Evolutionary conservation across 2,113 vertebrate genomes (phyloP).

Genomic region (Cinclus mexicanus): DNA sequence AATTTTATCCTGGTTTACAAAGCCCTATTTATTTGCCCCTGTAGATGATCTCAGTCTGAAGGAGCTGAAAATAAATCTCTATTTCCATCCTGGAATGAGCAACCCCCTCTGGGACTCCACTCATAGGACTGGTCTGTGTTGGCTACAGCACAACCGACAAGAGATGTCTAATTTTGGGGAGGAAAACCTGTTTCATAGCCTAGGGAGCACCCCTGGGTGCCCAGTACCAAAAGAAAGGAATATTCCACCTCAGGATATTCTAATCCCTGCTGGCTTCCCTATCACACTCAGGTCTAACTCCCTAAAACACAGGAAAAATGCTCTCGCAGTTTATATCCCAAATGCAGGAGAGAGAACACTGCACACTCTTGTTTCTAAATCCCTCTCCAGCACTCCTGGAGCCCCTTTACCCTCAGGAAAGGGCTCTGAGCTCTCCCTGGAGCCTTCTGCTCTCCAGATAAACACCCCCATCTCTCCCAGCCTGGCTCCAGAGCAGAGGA

Average conservation of each 20-base stretch:
- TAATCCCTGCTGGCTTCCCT: background rate
- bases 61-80: background rate
- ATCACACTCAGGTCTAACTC: background rate
- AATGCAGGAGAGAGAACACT: background rate
- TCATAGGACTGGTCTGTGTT: background rate
- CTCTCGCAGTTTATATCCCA: background rate
- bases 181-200: background rate
- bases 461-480: background rate
- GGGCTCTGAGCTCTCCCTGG: background rate
- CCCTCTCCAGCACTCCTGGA: background rate
- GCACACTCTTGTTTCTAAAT: background rate
- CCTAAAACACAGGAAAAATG: background rate
- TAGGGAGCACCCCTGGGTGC: background rate
- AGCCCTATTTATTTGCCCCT: background rate
- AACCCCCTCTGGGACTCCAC: background rate
- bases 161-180: background rate
- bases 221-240: background rate
- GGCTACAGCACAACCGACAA: background rate
- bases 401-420: background rate
- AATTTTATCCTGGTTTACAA: background rate
- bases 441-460: background rate
- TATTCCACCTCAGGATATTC: background rate
- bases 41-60: constrained; percentile 9
- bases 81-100: background rate
- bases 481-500: background rate